phyloP scores from a whole-genome alignment of 2,113 vertebrate genomes.

The Triplophysa siluroides region DNA sequence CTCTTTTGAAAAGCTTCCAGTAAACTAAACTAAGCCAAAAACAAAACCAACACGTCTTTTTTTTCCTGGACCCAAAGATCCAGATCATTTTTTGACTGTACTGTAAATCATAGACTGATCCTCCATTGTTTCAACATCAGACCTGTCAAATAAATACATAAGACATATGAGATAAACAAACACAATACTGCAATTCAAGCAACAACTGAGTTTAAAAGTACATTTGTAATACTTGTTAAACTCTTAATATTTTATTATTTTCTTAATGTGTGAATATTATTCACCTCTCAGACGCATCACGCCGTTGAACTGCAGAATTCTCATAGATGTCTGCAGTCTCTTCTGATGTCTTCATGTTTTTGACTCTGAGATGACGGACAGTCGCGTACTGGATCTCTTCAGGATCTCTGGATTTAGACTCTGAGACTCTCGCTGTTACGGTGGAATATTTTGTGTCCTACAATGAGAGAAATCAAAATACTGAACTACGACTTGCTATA shows the following conservation, averaged over 20 bases:
- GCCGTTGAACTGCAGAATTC: neutral
- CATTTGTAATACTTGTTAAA: too few species aligned
- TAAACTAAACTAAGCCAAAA: too few species aligned
- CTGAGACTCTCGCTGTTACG: too few species aligned
- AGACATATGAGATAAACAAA: too few species aligned
- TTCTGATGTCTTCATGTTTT: neutral
- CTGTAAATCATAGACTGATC: neutral
- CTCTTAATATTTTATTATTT: too few species aligned
- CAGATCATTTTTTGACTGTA: neutral
- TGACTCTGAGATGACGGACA: neutral
- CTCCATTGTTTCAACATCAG: neutral
- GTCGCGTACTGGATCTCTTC: conserved; percentile 15
- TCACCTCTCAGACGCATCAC: neutral
- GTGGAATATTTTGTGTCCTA: too few species aligned
- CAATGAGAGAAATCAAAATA: neutral
- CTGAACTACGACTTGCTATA: too few species aligned
- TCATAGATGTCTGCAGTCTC: neutral
- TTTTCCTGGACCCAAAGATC: neutral
- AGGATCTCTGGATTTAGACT: neutral
- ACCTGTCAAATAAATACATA: neutral
- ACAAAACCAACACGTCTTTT: too few species aligned
- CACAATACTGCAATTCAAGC: neutral
- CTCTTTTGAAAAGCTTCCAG: too few species aligned
- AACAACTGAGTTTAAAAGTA: too few species aligned
- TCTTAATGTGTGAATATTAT: too few species aligned